Percentiles rank a stretch among this genome's conserved stretches.
phyloP scores from a whole-genome alignment of 2,888 invertebrate genomes.

The Zygothrica quintamaculata region DNA sequence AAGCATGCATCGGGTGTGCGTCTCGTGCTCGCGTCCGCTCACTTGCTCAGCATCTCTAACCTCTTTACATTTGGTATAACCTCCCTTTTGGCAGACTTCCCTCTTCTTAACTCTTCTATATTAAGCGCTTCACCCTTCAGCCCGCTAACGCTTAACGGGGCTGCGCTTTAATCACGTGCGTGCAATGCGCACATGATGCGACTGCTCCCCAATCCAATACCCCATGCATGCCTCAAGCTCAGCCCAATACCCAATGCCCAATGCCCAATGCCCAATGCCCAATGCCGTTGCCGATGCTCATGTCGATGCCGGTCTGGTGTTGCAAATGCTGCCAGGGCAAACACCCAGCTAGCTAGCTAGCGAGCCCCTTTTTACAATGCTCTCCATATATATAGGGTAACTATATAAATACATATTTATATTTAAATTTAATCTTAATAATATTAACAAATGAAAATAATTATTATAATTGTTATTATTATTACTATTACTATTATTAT shows the following conservation, averaged over 20 bases:
- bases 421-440: neutral
- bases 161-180: conserved; percentile 79
- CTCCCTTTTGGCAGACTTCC: neutral
- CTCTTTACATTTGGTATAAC: no score
- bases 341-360: conserved; percentile 61
- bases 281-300: conserved; percentile 52
- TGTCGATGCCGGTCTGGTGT: conserved; percentile 68
- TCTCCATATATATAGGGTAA: conserved; percentile 1
- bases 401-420: neutral
- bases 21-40: conserved; percentile 18
- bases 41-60: conserved; percentile 13
- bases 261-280: conserved; percentile 56
- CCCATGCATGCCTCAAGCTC: conserved; percentile 17
- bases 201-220: conserved; percentile 61
- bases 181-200: conserved; percentile 78
- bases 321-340: conserved; percentile 75
- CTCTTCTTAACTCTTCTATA: neutral
- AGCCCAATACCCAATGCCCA: conserved; percentile 8
- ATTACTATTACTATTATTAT: no score
- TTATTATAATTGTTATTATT: no score
- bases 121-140: neutral
- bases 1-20: conserved; percentile 53
- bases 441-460: neutral
- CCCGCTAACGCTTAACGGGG: conserved; percentile 64
- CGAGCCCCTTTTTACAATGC: conserved; percentile 53